phyloP scores from a whole-genome alignment of 92 coral and sea anemone genomes.

The Virgularia gustaviana region DNA sequence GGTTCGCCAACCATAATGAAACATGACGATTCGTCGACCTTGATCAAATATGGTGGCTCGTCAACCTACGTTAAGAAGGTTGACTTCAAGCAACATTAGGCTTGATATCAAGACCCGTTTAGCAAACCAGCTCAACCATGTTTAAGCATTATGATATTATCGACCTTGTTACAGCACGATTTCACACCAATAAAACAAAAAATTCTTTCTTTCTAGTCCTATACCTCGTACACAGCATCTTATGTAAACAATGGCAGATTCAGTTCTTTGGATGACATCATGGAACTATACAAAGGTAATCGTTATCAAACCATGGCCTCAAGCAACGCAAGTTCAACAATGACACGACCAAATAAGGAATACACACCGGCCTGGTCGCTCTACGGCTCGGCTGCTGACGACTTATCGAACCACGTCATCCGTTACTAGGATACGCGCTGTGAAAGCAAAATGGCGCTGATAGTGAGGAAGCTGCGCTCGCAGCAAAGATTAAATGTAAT shows the following conservation, averaged over 20 bases:
- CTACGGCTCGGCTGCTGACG: conserved; percentile 10
- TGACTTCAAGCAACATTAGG: no score
- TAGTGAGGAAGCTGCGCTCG: no score
- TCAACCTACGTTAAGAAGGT: no score
- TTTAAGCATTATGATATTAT: no score
- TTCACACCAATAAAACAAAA: no score
- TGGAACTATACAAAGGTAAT: conserved; percentile 22
- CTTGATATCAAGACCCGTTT: no score
- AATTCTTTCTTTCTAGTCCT: conserved; percentile 9
- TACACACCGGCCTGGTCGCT: conserved; percentile 39
- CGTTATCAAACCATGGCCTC: neutral
- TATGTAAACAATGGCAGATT: conserved; percentile 24
- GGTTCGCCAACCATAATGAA: no score
- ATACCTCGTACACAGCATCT: conserved; percentile 28
- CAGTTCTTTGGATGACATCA: conserved; percentile 9
- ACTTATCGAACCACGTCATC: neutral
- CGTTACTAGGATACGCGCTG: neutral
- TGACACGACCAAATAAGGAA: conserved; percentile 6
- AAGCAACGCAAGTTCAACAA: conserved; percentile 7
- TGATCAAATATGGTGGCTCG: no score
- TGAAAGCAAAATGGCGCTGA: neutral
- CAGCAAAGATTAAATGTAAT: no score
- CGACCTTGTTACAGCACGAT: no score
- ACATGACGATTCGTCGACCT: no score
- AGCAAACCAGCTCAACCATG: no score